Percentiles rank a stretch among this genome's conserved stretches.
Conservation (phyloP, 1,140 invertebrate species). For the Conus ventricosus region DNA sequence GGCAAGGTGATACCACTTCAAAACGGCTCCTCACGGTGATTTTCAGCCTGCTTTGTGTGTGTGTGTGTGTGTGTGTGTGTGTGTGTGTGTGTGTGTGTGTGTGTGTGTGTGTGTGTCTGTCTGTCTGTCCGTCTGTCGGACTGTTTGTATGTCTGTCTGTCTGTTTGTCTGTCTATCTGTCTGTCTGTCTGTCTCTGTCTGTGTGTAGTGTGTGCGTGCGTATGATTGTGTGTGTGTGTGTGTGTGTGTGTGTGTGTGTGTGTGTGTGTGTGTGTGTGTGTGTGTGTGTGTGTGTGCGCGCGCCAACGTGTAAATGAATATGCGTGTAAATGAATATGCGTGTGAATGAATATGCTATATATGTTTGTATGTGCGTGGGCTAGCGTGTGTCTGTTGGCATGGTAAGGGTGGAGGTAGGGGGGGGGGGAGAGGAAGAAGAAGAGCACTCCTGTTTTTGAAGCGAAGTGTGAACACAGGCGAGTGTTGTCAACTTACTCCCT, state of each 20-base stretch:
- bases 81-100: background rate
- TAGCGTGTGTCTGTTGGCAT: background rate
- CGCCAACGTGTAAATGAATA: background rate
- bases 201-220: background rate
- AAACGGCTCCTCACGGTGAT: too few species aligned
- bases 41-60: too few species aligned
- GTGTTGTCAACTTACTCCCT: too few species aligned
- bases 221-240: background rate
- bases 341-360: background rate
- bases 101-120: background rate
- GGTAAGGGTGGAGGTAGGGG: too few species aligned
- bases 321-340: background rate
- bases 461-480: too few species aligned
- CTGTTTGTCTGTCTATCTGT: background rate
- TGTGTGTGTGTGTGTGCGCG: background rate
- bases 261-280: background rate
- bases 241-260: slow-evolving; percentile 1
- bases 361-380: background rate
- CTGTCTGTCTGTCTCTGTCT: background rate
- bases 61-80: background rate
- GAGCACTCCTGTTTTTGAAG: too few species aligned
- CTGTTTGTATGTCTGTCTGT: background rate
- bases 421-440: too few species aligned
- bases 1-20: too few species aligned
- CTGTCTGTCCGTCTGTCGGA: background rate